Evolutionary conservation across 2,888 invertebrate genomes (phyloP), one percentile per base, ranked within the genome.

Genomic region (Chymomyza amoena): DNA sequence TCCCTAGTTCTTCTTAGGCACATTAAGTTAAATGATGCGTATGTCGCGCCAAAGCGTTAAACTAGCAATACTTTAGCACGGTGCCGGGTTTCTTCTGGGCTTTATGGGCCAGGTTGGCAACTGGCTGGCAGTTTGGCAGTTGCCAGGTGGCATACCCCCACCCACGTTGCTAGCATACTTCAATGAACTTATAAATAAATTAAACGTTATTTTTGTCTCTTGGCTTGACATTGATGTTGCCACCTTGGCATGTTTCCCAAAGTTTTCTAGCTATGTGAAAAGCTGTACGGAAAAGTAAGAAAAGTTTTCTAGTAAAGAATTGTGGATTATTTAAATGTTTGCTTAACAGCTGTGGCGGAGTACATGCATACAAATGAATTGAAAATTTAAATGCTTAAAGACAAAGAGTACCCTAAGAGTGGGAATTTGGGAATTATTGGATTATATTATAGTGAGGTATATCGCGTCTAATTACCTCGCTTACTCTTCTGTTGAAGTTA

Each of bases 11-110:
- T n/a, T 50, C 61, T 32, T 69, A 10, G 39, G 39, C 67, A 75
- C 75, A 78, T 81, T 81, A 88, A 76, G 84, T 85, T 86, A 86
- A 87, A 87, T 87, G 88, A 83, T 84, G 88, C 87, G 84, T 86
- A 78, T 76, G 74, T 73, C 74, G 75, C 72, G 51, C 72, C 68
- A 62, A 62, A 68, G 61, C 60, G 67, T 61, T 73, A 70, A 68
- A 45, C 68, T 73, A 75, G 85, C 62, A 45, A 62, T 67, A 62
- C 52, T 67, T 67, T 67, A 57, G 61, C 67, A 50, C 5, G 59
- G 51, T 6, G 45, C n/a, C 51, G 60, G 25, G 15, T 60, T 18
- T 15, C 6, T 10, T 50, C n/a, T 6, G 16, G 32, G 32, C 56
- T 63, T 25, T 9, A 59, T 59, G 59, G 6, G 6, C 4, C 4